Evolutionary conservation across 2,113 vertebrate genomes (phyloP).

Genomic region (Plestiodon gilberti): DNA sequence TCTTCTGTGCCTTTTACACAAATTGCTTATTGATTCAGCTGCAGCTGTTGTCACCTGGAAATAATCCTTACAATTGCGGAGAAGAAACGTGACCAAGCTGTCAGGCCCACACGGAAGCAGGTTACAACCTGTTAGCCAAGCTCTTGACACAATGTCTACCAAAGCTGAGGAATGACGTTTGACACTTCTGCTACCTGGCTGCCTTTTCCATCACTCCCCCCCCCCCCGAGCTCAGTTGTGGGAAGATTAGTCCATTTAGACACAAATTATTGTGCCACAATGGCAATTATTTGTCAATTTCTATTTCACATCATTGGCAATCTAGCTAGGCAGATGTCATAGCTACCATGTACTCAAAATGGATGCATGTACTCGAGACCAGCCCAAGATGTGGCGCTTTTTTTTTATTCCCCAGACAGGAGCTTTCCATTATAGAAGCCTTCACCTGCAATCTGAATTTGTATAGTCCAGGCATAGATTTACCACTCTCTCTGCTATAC

Average conservation of each 20-base stretch:
- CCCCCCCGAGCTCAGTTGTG: no score
- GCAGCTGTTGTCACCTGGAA: neutral
- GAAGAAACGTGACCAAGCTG: neutral
- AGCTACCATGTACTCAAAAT: neutral
- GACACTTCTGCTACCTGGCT: neutral
- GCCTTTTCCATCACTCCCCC: neutral
- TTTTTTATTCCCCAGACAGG: no score
- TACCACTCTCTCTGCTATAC: no score
- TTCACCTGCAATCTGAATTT: no score
- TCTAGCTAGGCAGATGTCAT: neutral
- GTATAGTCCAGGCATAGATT: no score
- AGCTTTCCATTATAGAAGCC: no score
- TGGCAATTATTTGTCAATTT: neutral
- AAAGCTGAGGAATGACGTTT: neutral
- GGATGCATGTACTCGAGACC: no score
- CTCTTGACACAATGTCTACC: neutral
- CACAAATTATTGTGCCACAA: neutral
- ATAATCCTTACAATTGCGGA: neutral
- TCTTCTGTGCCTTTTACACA: neutral
- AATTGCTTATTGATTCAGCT: slow-evolving; percentile 7
- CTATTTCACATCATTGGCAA: neutral
- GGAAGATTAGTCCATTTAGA: no score
- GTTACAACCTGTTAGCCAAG: neutral
- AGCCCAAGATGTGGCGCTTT: no score
- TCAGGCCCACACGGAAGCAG: neutral